Evolutionary conservation across 2,888 invertebrate genomes (phyloP).

Genomic region (Philonicus albiceps): DNA sequence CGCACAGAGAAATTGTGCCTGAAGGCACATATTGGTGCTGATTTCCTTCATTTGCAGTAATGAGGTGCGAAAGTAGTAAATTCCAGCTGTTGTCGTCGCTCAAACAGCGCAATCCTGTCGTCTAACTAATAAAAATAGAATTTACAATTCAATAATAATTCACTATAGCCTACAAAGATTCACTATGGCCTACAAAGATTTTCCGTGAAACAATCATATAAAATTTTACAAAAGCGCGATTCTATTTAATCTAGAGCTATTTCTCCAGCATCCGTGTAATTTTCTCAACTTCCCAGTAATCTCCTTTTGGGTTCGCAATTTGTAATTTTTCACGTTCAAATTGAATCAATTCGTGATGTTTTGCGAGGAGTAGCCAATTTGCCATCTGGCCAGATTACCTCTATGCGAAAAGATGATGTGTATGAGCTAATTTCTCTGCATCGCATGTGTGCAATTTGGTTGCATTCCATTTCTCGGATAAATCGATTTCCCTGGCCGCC

Average conservation of each 20-base stretch:
- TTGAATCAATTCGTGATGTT: conserved; percentile 18
- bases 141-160: not conserved
- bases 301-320: not conserved
- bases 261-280: not conserved
- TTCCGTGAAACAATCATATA: not conserved
- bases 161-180: no score
- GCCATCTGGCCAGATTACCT: not conserved
- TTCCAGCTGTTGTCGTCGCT: not conserved
- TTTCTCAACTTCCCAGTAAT: not conserved
- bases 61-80: not conserved
- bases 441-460: not conserved
- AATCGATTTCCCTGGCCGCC: not conserved
- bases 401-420: not conserved
- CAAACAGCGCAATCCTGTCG: not conserved
- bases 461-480: conserved; percentile 1
- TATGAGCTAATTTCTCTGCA: conserved; percentile 13
- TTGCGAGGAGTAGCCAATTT: conserved; percentile 6
- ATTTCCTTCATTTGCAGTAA: not conserved
- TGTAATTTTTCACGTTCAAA: conserved; percentile 22
- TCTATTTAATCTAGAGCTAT: not conserved
- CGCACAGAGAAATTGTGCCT: not conserved
- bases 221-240: not conserved
- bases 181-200: not conserved
- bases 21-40: not conserved
- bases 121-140: not conserved